These are phyloP conservation scores for Syngnathus rostellatus DNA, from an alignment of 2,797 vertebrate genomes.

Conservation along the genomic window DNA sequence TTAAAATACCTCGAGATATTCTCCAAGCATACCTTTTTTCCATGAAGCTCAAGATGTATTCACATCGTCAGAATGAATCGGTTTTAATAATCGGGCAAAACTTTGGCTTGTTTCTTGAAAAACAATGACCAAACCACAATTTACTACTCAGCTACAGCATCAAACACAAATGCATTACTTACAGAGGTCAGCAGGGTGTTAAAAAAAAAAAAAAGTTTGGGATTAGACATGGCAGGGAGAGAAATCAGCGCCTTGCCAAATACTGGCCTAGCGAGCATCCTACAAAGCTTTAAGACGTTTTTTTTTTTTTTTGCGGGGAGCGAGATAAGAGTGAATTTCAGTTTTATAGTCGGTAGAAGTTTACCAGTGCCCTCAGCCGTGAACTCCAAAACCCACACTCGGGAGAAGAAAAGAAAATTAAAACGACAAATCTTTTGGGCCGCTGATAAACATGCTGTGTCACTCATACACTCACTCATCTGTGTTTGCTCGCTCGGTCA, in stretches of 20 bases:
- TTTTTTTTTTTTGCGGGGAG: not conserved
- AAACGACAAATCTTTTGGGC: constrained; percentile 18
- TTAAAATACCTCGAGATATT: not conserved
- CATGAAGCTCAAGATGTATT: too few species aligned
- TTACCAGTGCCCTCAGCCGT: constrained; percentile 9
- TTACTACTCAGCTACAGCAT: not conserved
- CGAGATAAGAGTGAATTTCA: constrained; percentile 20
- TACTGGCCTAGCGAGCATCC: not conserved
- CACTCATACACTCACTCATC: constrained; percentile 25
- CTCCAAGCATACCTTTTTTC: too few species aligned
- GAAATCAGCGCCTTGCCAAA: not conserved
- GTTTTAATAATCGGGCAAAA: too few species aligned
- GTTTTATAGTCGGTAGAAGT: constrained; percentile 13
- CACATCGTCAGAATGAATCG: too few species aligned
- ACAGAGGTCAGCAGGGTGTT: not conserved
- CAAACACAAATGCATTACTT: not conserved
- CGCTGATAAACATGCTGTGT: constrained; percentile 35
- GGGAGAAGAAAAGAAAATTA: constrained; percentile 38
- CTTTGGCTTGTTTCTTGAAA: too few species aligned
- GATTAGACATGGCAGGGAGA: not conserved
- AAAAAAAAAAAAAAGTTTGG: not conserved
- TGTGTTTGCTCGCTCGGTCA: constrained; percentile 30
- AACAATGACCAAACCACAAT: too few species aligned
- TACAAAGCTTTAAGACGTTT: not conserved
- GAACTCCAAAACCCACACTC: constrained; percentile 10